Percentiles rank a stretch among this genome's conserved stretches.
Conservation (phyloP, 2,888 invertebrate genomes). For the Carabus problematicus region DNA sequence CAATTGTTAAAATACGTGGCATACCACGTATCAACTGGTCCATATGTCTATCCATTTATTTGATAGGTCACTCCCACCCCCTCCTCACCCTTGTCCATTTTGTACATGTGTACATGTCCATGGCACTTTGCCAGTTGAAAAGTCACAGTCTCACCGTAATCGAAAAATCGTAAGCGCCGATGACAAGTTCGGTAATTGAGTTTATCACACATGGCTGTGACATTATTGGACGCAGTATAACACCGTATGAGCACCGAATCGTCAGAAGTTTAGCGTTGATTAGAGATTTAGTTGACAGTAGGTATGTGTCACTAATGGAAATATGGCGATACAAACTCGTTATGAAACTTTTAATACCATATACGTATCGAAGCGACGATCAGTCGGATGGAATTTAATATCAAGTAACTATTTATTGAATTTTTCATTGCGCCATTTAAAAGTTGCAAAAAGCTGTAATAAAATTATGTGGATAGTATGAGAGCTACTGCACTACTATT, state of each 20-base stretch:
- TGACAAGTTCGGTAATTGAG: constrained; percentile 39
- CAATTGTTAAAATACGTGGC: constrained; percentile 38
- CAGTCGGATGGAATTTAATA: too few relatives aligned
- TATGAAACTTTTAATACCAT: constrained; percentile 33
- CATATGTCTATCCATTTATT: neutral
- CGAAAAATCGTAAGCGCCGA: constrained; percentile 35
- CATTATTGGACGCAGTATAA: constrained; percentile 33
- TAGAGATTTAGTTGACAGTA: too few relatives aligned
- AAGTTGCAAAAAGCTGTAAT: too few relatives aligned
- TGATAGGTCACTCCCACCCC: neutral
- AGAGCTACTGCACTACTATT: too few relatives aligned
- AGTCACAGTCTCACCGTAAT: constrained; percentile 37
- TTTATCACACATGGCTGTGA: constrained; percentile 40
- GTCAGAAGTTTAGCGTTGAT: too few relatives aligned
- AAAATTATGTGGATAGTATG: too few relatives aligned
- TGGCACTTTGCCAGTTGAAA: constrained; percentile 5
- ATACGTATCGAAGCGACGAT: too few relatives aligned
- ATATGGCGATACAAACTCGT: constrained; percentile 25
- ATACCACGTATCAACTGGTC: neutral
- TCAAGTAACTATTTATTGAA: too few relatives aligned
- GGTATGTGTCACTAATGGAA: too few relatives aligned
- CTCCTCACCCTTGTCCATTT: neutral
- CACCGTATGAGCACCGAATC: too few relatives aligned
- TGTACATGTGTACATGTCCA: neutral
- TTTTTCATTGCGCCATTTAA: too few relatives aligned